Evolutionary conservation across 2,888 invertebrate genomes (phyloP).

Genomic region (Stenotaenia linearis): DNA sequence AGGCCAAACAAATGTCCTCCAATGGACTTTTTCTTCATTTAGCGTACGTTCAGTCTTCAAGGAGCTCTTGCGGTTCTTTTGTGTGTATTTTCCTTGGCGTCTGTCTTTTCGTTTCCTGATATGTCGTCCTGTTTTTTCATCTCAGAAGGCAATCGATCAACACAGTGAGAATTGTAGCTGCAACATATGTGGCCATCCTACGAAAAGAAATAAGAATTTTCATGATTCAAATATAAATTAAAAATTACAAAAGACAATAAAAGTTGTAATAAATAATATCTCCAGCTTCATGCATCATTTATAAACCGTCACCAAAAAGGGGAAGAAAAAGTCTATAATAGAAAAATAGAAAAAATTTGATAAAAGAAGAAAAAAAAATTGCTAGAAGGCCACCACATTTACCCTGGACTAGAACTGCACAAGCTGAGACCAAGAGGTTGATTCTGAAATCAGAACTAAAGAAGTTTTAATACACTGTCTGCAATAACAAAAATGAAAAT

Average conservation of each 20-base stretch:
- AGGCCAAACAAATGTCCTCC: not conserved
- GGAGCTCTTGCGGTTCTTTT: not conserved
- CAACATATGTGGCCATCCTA: slow-evolving; percentile 54
- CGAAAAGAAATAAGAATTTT: slow-evolving; percentile 41
- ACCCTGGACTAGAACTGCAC: slow-evolving; percentile 3
- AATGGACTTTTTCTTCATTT: not conserved
- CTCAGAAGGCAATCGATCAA: slow-evolving; percentile 32
- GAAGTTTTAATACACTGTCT: not conserved
- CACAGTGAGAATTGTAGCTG: slow-evolving; percentile 53
- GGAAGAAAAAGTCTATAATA: not conserved
- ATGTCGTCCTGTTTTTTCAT: slow-evolving; percentile 26
- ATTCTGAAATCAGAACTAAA: slow-evolving; percentile 2
- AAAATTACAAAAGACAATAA: not conserved
- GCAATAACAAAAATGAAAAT: not conserved
- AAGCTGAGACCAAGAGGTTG: not conserved
- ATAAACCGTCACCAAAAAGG: slow-evolving; percentile 27
- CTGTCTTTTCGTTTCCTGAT: slow-evolving; percentile 14
- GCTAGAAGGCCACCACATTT: not conserved
- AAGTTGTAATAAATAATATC: not conserved
- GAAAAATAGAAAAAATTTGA: not conserved
- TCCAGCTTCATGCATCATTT: not conserved
- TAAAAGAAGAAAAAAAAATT: not conserved
- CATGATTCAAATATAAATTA: no score
- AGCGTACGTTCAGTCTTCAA: not conserved
- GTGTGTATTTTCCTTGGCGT: not conserved